Evolutionary conservation across 1,140 invertebrate species (phyloP).

Genomic region (Dermatophagoides farinae): DNA sequence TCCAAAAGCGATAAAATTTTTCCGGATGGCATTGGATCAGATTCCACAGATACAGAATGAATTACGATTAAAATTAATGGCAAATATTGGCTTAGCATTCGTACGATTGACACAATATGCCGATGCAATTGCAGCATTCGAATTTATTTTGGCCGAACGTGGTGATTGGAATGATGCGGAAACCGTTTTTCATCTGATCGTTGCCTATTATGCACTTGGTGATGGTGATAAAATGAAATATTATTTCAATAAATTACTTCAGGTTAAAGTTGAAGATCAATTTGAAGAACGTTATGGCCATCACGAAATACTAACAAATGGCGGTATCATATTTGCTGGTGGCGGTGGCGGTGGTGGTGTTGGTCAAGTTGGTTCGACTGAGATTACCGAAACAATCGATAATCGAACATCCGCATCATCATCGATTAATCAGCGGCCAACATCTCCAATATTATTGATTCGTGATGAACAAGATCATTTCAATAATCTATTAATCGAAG

Average conservation of each 20-base stretch:
- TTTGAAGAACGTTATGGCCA: conserved; percentile 38
- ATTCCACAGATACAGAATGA: conserved; percentile 76
- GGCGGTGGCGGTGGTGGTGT: not conserved
- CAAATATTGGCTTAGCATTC: conserved; percentile 90
- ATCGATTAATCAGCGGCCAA: not conserved
- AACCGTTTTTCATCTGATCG: conserved; percentile 63
- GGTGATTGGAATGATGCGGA: conserved; percentile 47
- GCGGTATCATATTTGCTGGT: conserved; percentile 5
- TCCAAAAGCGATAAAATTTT: conserved; percentile 88
- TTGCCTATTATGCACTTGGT: conserved; percentile 78
- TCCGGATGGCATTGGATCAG: conserved; percentile 88
- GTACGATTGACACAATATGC: conserved; percentile 86
- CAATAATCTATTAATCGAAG: conserved; percentile 47
- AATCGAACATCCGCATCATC: too few relatives aligned
- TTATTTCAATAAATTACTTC: conserved; percentile 68
- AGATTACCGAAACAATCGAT: too few relatives aligned
- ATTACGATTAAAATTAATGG: conserved; percentile 81
- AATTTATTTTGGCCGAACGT: conserved; percentile 90
- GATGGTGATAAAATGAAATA: conserved; percentile 86
- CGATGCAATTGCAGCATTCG: conserved; percentile 86
- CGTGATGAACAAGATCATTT: conserved; percentile 41
- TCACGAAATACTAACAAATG: not conserved
- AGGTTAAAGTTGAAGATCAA: conserved; percentile 56
- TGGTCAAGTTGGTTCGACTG: not conserved
- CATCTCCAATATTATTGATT: conserved; percentile 3